phyloP scores from a whole-genome alignment of 1,140 invertebrate species.

The Drosophila kepulauana region DNA sequence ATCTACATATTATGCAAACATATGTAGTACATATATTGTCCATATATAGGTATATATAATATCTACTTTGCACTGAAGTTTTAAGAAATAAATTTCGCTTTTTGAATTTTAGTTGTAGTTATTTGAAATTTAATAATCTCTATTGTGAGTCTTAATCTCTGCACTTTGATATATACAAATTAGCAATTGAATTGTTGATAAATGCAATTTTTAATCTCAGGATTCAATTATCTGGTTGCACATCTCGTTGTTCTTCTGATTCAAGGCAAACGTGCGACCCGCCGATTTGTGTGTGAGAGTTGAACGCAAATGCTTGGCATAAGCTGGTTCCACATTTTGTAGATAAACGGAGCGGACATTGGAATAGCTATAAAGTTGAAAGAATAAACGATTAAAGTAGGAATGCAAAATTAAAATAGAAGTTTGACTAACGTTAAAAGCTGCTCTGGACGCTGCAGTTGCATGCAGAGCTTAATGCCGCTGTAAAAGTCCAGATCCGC shows the following conservation, averaged over 20 bases:
- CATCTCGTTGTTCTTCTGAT: slow-evolving; percentile 93
- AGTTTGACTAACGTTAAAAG: slow-evolving; percentile 87
- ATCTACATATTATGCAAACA: too few species aligned
- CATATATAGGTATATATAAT: too few species aligned
- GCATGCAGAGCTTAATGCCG: slow-evolving; percentile 92
- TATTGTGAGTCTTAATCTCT: slow-evolving; percentile 68
- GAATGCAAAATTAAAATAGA: too few species aligned
- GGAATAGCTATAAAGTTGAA: slow-evolving; percentile 43
- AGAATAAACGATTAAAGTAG: not conserved
- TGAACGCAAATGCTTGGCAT: slow-evolving; percentile 61
- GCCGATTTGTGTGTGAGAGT: slow-evolving; percentile 84
- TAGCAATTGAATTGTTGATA: slow-evolving; percentile 11
- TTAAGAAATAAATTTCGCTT: too few species aligned
- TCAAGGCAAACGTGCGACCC: slow-evolving; percentile 91
- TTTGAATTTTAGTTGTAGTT: not conserved
- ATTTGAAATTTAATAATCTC: slow-evolving; percentile 22
- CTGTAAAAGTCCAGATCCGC: slow-evolving; percentile 93
- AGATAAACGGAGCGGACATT: slow-evolving; percentile 61
- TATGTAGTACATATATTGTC: too few species aligned
- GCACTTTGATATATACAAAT: slow-evolving; percentile 22
- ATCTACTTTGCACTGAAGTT: too few species aligned
- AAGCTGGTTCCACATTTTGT: slow-evolving; percentile 47
- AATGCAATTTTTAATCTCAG: slow-evolving; percentile 36
- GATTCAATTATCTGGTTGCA: slow-evolving; percentile 85
- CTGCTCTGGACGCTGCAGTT: slow-evolving; percentile 90